Base-by-base conservation (phyloP, 2,888 invertebrate genomes). In the Hemicrepidius hirtus region DNA sequence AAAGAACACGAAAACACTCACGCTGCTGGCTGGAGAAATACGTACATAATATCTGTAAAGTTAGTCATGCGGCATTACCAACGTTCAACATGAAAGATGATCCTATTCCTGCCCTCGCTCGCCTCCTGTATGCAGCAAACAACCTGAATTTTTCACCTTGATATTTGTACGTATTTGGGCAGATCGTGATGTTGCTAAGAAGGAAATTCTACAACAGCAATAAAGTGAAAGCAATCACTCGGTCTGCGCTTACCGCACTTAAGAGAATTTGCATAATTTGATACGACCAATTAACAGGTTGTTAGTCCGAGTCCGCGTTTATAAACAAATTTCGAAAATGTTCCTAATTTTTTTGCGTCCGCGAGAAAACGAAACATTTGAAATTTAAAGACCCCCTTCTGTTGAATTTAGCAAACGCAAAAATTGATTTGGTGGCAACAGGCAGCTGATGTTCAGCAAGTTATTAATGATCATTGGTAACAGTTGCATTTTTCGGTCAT, bases 61-160 rank as follows among this genome's bases (percentile, higher is more conserved):
- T 50, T 50, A 50, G 50, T 50, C 50, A 50, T 24, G 21, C 21
- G 21, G 6, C 6, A 50, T 50, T 24, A 20, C 5, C 20, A 50
- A 28, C 13, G n/a, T n/a, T 6, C 50, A 18, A 20, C 21, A 7
- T 50, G 50, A 6, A 50, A 21, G 50, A 50, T 24, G 50, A 50
- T 50, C 16, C 18, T 44, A 50, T 50, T 24, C 50, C 21, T 50
- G n/a, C n/a, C n/a, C n/a, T n/a, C n/a, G n/a, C n/a, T n/a, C n/a
- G n/a, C n/a, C 24, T 50, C 5, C 50, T 50, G 21, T 0, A 21
- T 21, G 12, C 55, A 13, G 28, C 32, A n/a, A 3, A 28, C 55
- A 55, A 32, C 32, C 55, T 55, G 55, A 28, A 55, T 55, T 32
- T 49, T 55, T 55, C 32, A 55, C 55, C 55, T 55, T 55, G 55